These are phyloP conservation scores for Corythornis vintsioides DNA, from an alignment of 2,113 vertebrate genomes.

Conservation along the genomic window DNA sequence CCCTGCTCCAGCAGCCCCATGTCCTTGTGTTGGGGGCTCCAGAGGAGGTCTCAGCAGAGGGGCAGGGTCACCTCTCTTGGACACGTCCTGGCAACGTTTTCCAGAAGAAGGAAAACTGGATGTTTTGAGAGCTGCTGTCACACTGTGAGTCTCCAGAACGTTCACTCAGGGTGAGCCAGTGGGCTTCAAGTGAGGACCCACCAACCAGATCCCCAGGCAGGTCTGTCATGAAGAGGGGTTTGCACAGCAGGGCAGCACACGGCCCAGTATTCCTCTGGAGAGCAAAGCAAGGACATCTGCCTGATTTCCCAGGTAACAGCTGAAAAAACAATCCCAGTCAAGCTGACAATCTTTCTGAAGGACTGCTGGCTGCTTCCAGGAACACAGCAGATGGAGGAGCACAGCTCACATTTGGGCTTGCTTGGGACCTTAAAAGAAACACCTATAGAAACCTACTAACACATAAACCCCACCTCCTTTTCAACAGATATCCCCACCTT, in stretches of 20 bases:
- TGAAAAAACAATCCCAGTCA: not conserved
- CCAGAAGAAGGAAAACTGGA: not conserved
- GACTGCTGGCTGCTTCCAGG: not conserved
- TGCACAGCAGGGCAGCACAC: not conserved
- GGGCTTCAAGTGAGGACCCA: not conserved
- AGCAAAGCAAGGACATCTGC: not conserved
- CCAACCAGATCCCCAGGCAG: rapidly evolving
- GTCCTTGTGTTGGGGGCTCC: too few relatives aligned
- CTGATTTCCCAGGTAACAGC: not conserved
- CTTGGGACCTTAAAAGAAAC: not conserved
- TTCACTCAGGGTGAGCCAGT: not conserved
- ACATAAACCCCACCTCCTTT: not conserved
- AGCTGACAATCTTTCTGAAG: not conserved
- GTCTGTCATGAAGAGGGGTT: not conserved
- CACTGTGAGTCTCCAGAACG: not conserved
- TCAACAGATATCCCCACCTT: not conserved
- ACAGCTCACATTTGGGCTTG: not conserved
- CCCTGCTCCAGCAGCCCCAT: too few relatives aligned
- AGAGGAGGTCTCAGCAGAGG: too few relatives aligned
- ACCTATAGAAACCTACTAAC: not conserved
- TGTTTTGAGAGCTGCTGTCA: rapidly evolving
- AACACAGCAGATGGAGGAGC: not conserved
- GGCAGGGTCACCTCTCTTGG: too few relatives aligned
- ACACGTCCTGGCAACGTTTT: too few relatives aligned
- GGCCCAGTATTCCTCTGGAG: not conserved